Conservation (phyloP, 2,888 invertebrate species). For the Teinopalpus imperialis region DNA sequence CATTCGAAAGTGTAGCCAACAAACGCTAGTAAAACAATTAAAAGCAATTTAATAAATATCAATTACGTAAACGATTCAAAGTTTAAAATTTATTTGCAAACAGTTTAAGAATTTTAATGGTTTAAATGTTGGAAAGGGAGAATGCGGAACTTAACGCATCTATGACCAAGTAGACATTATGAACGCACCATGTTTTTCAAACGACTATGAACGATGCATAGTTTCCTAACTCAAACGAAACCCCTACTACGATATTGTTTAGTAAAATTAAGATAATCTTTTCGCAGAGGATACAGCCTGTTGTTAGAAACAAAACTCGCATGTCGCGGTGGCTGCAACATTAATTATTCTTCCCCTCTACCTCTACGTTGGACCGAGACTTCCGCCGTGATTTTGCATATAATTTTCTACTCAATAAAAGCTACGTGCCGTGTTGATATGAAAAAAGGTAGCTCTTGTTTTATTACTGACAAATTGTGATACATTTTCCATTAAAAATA, state of each 20-base stretch:
- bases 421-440: conserved; percentile 40
- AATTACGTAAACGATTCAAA: too few relatives aligned
- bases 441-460: conserved; percentile 17
- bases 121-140: conserved; percentile 30
- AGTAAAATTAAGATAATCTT: conserved; percentile 60
- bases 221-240: conserved; percentile 67
- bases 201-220: conserved; percentile 67
- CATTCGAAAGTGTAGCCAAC: too few relatives aligned
- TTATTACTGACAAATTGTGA: conserved; percentile 17
- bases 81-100: neutral
- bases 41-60: too few relatives aligned
- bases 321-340: conserved; percentile 55
- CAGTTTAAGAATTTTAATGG: neutral
- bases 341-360: conserved; percentile 62
- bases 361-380: conserved; percentile 55
- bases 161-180: conserved; percentile 77
- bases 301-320: conserved; percentile 49
- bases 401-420: conserved; percentile 74
- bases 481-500: conserved; percentile 15
- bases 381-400: conserved; percentile 76
- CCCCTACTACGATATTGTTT: conserved; percentile 63
- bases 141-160: conserved; percentile 52
- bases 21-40: too few relatives aligned
- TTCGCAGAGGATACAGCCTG: conserved; percentile 45
- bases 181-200: conserved; percentile 78